phyloP scores from a whole-genome alignment of 92 coral and sea anemone species.

The Bergia puertoricense region DNA sequence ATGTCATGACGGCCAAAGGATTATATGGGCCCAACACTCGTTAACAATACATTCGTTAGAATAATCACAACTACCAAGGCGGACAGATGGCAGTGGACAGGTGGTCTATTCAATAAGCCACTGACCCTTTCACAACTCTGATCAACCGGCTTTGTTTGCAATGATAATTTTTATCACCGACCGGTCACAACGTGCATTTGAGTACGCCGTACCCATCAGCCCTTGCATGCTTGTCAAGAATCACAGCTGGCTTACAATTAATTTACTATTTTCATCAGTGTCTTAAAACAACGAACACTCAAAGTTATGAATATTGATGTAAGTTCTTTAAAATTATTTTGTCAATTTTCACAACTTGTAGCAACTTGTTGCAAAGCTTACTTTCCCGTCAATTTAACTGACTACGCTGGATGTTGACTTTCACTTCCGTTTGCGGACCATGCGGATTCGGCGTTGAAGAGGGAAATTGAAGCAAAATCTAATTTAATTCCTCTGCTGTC shows the following conservation, averaged over 20 bases:
- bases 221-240: conserved; percentile 8
- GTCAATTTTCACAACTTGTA: conserved; percentile 30
- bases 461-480: background rate
- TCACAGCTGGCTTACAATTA: conserved; percentile 17
- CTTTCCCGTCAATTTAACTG: background rate
- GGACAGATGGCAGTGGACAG: conserved; percentile 34
- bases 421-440: conserved; percentile 1
- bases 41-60: conserved; percentile 2
- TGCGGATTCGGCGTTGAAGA: background rate
- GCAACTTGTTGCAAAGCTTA: background rate
- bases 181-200: conserved; percentile 26
- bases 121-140: conserved; percentile 37
- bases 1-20: background rate
- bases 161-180: conserved; percentile 10
- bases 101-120: conserved; percentile 31
- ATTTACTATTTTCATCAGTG: conserved; percentile 20
- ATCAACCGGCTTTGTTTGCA: conserved; percentile 28
- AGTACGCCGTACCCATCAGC: conserved; percentile 14
- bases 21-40: background rate
- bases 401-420: background rate
- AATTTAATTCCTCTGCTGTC: conserved; percentile 26
- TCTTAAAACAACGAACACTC: conserved; percentile 14
- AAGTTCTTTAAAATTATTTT: conserved; percentile 25
- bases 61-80: conserved; percentile 31
- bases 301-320: conserved; percentile 35